Base-by-base conservation (phyloP, 1,140 invertebrate species). In the Drosophila saltans region DNA sequence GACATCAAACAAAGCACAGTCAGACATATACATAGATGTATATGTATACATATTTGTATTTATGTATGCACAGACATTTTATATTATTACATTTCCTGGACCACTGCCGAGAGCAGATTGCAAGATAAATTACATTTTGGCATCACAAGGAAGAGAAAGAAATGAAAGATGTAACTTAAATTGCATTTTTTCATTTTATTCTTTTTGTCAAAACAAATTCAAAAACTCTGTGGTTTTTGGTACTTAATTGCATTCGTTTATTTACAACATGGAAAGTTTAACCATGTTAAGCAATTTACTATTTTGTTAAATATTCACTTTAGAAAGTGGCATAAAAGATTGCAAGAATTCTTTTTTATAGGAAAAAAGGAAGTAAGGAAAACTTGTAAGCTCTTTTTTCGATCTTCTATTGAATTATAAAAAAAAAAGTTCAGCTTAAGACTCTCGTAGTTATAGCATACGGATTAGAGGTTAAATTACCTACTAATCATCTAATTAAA, bases 1-100 rank as follows among this genome's bases (percentile, higher is more conserved):
- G 79, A 78, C 79, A 70, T 41, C 66, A 66, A 75, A 82, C 82
- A 85, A 86, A 82, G 61, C 52, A 69, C 72, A 75, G 52, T 55
- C 64, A 56, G 52, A 66, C 69, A 70, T 60, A 74, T 48, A 60
- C 61, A 56, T 43, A 66, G 67, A 70, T 60, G 71, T 48, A 60
- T 43, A 26, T n/a, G 43, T 52, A 56, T n/a, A n/a, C n/a, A n/a
- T 65, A 68, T 56, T 66, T 59, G 33, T 68, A 61, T 48, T 43
- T 43, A 1, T 28, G 26, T 39, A 45, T 39, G 24, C 16, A 24
- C 30, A 52, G 65, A 76, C 69, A 75, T 75, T 75, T 69, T 61
- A 64, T 77, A 61, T 76, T 76, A 76, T 76, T 76, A 76, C 66
- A 76, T 69, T 78, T 62, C 74, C 64, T 71, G 60, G 67, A 78